phyloP scores from a whole-genome alignment of 2,888 invertebrate species.

The Oxytorus armatus region DNA sequence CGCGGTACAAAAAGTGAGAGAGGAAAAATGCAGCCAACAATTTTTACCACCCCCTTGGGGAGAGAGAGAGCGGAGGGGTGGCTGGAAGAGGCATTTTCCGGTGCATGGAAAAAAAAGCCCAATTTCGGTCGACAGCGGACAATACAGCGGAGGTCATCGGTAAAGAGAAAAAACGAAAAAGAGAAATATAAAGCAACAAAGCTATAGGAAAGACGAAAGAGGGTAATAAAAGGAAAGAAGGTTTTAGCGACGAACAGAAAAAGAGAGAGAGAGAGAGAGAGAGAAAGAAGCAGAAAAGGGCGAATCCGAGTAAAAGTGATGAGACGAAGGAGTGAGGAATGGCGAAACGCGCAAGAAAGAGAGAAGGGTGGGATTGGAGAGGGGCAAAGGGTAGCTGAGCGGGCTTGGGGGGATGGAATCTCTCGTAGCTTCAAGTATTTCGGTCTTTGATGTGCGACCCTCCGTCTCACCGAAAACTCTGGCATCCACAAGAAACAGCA shows the following conservation, averaged over 20 bases:
- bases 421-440: conserved; percentile 81
- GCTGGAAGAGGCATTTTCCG: conserved; percentile 62
- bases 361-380: conserved; percentile 49
- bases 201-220: conserved; percentile 4
- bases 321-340: conserved; percentile 41
- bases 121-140: conserved; percentile 79
- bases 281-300: conserved; percentile 38
- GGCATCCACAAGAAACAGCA: conserved; percentile 57
- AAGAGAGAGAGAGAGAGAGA: conserved; percentile 9
- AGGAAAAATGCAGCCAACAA: conserved; percentile 48
- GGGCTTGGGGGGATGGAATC: conserved; percentile 76
- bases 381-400: conserved; percentile 52
- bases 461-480: conserved; percentile 69
- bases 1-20: conserved; percentile 70
- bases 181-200: conserved; percentile 38
- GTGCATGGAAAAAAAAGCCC: conserved; percentile 75
- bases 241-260: conserved; percentile 3
- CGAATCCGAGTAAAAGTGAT: conserved; percentile 55
- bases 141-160: conserved; percentile 80
- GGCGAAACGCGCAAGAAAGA: conserved; percentile 50
- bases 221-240: conserved; percentile 29
- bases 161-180: conserved; percentile 42
- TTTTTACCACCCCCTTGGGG: conserved; percentile 1
- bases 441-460: conserved; percentile 82
- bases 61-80: conserved; percentile 26